Evolutionary conservation across 2,888 invertebrate species (phyloP).

Genomic region (Cephonodes hylas): DNA sequence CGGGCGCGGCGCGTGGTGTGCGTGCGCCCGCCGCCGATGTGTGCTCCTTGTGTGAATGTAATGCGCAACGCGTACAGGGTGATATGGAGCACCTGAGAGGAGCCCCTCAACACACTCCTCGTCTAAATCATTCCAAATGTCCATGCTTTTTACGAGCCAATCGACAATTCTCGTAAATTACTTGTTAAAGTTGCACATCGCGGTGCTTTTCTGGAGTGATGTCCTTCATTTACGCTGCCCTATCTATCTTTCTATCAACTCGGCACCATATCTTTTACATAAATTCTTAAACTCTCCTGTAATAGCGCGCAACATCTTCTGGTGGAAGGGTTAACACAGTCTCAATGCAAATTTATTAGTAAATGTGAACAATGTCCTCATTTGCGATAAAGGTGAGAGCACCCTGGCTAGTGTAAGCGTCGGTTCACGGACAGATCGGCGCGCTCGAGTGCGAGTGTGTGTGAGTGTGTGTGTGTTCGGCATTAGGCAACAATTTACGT

Average conservation of each 20-base stretch:
- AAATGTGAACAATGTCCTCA: conserved; percentile 13
- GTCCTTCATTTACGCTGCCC: not conserved
- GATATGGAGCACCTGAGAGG: conserved; percentile 49
- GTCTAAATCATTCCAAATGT: not conserved
- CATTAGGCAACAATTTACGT: conserved; percentile 82
- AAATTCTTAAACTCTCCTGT: conserved; percentile 8
- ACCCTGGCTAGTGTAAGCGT: conserved; percentile 59
- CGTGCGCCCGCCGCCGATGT: conserved; percentile 51
- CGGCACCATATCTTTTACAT: not conserved
- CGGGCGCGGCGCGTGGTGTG: conserved; percentile 60
- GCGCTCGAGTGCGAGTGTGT: conserved; percentile 61
- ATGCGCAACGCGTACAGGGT: conserved; percentile 62
- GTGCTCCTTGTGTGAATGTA: conserved; percentile 72
- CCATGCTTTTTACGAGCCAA: not conserved
- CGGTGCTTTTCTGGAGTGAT: not conserved
- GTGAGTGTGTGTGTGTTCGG: conserved; percentile 66
- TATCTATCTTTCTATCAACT: conserved; percentile 8
- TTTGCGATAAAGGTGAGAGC: conserved; percentile 31
- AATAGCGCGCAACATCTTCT: conserved; percentile 3
- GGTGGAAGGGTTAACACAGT: not conserved
- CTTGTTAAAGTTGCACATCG: not conserved
- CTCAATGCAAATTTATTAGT: conserved; percentile 4
- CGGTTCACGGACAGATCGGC: conserved; percentile 46
- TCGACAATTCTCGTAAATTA: conserved; percentile 1
- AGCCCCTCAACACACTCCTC: not conserved